Evolutionary conservation across 1,140 invertebrate species (phyloP).

Genomic region (Drosophila hydei): DNA sequence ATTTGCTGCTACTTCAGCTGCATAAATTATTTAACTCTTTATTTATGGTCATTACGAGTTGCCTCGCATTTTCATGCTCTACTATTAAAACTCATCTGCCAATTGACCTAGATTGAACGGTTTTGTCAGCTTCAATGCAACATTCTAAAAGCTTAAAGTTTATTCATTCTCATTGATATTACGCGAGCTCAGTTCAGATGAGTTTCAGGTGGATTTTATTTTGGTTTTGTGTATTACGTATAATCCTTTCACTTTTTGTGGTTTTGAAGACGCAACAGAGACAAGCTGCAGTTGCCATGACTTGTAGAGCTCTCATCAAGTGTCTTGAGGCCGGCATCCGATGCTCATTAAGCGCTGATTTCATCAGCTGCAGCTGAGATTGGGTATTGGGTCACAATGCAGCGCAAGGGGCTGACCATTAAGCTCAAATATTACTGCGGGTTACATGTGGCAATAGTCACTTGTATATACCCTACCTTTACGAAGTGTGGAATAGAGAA

Average conservation of each 20-base stretch:
- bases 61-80: neutral
- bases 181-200: conserved; percentile 16
- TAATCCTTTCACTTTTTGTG: conserved; percentile 72
- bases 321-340: conserved; percentile 23
- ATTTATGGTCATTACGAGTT: neutral
- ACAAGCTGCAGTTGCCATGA: conserved; percentile 39
- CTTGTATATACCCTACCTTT: conserved; percentile 18
- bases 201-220: neutral
- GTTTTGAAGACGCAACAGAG: conserved; percentile 74
- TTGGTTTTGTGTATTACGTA: conserved; percentile 8
- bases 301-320: conserved; percentile 47
- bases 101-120: conserved; percentile 11
- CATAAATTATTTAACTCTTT: neutral
- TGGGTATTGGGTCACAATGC: conserved; percentile 40
- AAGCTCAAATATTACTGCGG: conserved; percentile 36
- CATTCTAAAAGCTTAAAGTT: conserved; percentile 18
- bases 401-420: conserved; percentile 31
- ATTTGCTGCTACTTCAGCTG: no score
- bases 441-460: conserved; percentile 58
- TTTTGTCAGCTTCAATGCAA: conserved; percentile 6
- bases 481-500: no score
- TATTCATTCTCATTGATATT: conserved; percentile 27
- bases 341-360: conserved; percentile 65
- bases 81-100: neutral
- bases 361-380: conserved; percentile 63